Evolutionary conservation across 30 jellyfish, hydroid and myxozoan genomes (phyloP).

Genomic region (Nemopilema nomurai): DNA sequence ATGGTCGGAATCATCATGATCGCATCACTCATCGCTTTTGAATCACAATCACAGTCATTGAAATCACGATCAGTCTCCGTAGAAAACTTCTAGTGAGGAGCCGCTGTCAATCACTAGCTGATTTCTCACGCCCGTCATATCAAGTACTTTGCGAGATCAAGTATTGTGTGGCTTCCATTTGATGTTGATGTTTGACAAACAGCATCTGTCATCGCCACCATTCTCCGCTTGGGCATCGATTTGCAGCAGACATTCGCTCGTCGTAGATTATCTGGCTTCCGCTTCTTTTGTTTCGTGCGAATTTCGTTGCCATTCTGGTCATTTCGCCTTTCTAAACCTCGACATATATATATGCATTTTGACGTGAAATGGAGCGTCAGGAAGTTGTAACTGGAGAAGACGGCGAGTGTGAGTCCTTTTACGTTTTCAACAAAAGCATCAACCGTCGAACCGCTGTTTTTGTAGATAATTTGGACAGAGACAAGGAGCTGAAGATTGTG

Average conservation of each 20-base stretch:
- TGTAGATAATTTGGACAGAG: slow-evolving; percentile 76
- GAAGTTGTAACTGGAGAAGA: not conserved
- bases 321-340: not conserved
- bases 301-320: not conserved
- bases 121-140: not conserved
- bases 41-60: slow-evolving; percentile 2
- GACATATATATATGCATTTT: not conserved
- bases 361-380: slow-evolving; percentile 18
- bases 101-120: slow-evolving; percentile 18
- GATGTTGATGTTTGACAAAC: slow-evolving; percentile 31
- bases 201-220: slow-evolving; percentile 1
- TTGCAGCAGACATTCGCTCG: not conserved
- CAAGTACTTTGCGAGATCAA: not conserved
- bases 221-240: not conserved
- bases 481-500: slow-evolving; percentile 85
- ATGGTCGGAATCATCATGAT: not conserved
- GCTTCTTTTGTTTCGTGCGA: too few species aligned
- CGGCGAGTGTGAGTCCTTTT: slow-evolving; percentile 1
- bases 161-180: not conserved
- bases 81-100: not conserved
- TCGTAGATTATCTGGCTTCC: slow-evolving; percentile 14
- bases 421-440: slow-evolving; percentile 12
- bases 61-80: not conserved
- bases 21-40: not conserved
- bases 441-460: slow-evolving; percentile 44